phyloP scores from a whole-genome alignment of 2,888 invertebrate species.

The Anthrax anthrax region DNA sequence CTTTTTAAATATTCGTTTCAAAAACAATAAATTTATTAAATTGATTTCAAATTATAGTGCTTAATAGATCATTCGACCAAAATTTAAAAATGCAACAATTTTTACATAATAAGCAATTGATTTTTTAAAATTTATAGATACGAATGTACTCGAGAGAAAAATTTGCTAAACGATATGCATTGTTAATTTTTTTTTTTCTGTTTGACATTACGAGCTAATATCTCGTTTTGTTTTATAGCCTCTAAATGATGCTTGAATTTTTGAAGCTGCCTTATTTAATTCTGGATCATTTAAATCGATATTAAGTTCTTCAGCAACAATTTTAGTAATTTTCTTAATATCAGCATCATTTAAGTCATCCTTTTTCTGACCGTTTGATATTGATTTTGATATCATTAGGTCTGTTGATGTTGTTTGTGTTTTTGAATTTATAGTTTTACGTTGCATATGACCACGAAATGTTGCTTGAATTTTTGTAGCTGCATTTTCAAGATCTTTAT shows the following conservation, averaged over 20 bases:
- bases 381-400: no score
- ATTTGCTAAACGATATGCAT: no score
- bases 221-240: conserved; percentile 80
- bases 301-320: conserved; percentile 59
- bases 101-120: no score
- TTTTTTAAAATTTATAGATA: no score
- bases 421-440: conserved; percentile 36
- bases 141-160: no score
- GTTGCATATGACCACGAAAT: conserved; percentile 77
- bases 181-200: no score
- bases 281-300: conserved; percentile 78
- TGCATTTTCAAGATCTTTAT: conserved; percentile 61
- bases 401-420: background rate
- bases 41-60: no score
- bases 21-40: no score
- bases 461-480: conserved; percentile 86
- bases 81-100: no score
- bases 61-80: no score
- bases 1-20: no score
- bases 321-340: conserved; percentile 40
- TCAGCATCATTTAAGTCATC: conserved; percentile 36
- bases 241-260: conserved; percentile 85
- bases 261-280: conserved; percentile 76
- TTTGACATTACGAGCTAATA: no score
- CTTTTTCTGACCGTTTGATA: conserved; percentile 24